Percentiles rank a stretch among this genome's conserved stretches.
These are phyloP conservation scores for Oceanites oceanicus DNA, from an alignment of 2,113 vertebrate genomes.

Conservation along the genomic window DNA sequence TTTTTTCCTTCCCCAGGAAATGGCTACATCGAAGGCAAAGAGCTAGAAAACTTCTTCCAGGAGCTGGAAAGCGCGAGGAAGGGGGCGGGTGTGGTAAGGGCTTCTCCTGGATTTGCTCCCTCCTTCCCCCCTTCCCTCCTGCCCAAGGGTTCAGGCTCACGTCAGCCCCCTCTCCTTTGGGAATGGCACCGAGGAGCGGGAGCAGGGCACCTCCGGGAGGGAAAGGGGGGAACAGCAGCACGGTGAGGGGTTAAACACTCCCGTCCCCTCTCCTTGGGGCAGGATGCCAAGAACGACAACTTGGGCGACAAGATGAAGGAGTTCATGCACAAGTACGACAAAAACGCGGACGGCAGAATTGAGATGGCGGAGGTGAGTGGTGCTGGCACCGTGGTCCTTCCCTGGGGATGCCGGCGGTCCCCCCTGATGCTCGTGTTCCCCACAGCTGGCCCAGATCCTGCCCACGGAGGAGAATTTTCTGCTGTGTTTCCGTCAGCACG, in stretches of 20 bases:
- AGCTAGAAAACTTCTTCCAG: constrained; percentile 96
- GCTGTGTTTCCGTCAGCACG: constrained; percentile 92
- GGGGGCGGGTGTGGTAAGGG: constrained; percentile 91
- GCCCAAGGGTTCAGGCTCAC: background rate
- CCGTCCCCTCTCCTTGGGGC: background rate
- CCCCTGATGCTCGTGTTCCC: background rate
- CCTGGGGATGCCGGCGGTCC: fast-evolving
- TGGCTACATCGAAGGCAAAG: constrained; percentile 97
- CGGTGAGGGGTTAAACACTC: fast-evolving
- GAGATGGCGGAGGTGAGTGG: constrained; percentile 94
- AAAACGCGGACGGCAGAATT: constrained; percentile 93
- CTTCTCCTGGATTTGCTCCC: background rate
- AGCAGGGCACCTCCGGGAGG: background rate
- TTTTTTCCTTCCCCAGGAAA: constrained; percentile 79
- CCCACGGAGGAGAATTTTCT: constrained; percentile 97
- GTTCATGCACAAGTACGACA: constrained; percentile 97
- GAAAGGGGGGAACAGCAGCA: background rate
- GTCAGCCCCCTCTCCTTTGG: background rate
- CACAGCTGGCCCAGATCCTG: constrained; percentile 92
- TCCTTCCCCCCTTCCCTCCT: background rate
- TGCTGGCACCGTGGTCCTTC: fast-evolving
- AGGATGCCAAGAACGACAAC: constrained; percentile 85
- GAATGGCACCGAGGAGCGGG: background rate
- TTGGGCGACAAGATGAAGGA: constrained; percentile 94
- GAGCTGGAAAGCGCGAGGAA: constrained; percentile 90